A percentile compares a stretch with the other conserved stretches of the same genome.
Evolutionary conservation across 2,888 invertebrate species (phyloP).

Genomic region (Eilema caniola): DNA sequence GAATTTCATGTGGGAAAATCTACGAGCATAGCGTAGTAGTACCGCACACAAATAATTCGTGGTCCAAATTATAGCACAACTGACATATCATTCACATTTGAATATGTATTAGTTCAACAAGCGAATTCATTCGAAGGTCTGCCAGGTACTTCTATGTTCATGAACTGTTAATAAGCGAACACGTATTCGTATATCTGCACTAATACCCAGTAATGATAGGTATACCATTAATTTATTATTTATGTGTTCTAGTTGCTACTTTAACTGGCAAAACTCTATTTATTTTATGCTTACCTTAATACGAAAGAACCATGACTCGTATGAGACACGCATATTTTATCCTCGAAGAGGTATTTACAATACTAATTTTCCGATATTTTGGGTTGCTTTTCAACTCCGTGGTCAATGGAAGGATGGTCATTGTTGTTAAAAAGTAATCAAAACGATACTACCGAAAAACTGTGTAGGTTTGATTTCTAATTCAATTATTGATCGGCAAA

Average conservation of each 20-base stretch:
- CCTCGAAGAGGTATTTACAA: too few relatives aligned
- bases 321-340: neutral
- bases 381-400: too few relatives aligned
- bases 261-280: neutral
- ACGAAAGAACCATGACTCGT: neutral
- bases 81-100: constrained; percentile 13
- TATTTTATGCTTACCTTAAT: neutral
- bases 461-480: too few relatives aligned
- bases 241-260: neutral
- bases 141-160: neutral
- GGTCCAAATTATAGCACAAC: neutral
- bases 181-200: neutral
- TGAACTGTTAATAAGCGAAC: neutral
- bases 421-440: too few relatives aligned
- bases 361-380: too few relatives aligned
- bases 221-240: neutral
- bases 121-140: constrained; percentile 12
- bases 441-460: too few relatives aligned
- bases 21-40: too few relatives aligned
- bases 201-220: neutral
- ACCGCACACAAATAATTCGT: neutral
- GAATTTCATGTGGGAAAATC: too few relatives aligned
- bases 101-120: constrained; percentile 15
- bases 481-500: too few relatives aligned
- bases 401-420: too few relatives aligned